phyloP scores from a whole-genome alignment of 2,113 vertebrate genomes.

The Chamaea fasciata region DNA sequence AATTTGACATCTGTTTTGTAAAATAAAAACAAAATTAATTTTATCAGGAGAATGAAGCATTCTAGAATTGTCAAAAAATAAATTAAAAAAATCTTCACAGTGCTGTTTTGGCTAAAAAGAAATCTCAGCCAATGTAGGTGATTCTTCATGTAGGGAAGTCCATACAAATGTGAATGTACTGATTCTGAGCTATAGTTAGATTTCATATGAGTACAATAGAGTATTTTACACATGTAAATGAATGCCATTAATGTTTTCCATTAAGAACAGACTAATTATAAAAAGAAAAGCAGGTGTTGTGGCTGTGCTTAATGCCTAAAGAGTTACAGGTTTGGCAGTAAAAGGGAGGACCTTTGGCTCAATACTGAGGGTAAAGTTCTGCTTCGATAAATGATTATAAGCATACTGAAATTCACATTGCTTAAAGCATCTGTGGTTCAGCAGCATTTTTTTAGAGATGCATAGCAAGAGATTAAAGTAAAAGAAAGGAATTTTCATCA shows the following conservation, averaged over 20 bases:
- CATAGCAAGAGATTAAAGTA: background rate
- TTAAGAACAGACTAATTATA: background rate
- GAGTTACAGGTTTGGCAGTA: background rate
- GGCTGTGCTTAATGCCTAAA: background rate
- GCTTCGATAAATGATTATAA: slow-evolving; percentile 53
- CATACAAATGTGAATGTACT: background rate
- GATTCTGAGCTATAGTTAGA: background rate
- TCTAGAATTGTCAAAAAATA: background rate
- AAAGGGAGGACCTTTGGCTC: background rate
- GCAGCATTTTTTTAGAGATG: background rate
- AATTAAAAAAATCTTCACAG: background rate
- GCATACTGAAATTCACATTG: slow-evolving; percentile 4
- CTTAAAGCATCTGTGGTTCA: background rate
- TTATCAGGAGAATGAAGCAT: background rate
- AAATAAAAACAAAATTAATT: background rate
- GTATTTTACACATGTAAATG: background rate
- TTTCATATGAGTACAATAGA: background rate
- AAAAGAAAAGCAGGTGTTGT: slow-evolving; percentile 43
- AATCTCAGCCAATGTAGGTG: background rate
- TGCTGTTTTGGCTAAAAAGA: background rate
- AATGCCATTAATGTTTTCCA: background rate
- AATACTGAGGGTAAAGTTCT: background rate
- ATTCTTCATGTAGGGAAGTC: background rate
- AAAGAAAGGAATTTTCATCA: background rate
- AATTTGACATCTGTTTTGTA: background rate